Conservation (phyloP, 2,797 vertebrate genomes). For the Myiotriccus ornatus region DNA sequence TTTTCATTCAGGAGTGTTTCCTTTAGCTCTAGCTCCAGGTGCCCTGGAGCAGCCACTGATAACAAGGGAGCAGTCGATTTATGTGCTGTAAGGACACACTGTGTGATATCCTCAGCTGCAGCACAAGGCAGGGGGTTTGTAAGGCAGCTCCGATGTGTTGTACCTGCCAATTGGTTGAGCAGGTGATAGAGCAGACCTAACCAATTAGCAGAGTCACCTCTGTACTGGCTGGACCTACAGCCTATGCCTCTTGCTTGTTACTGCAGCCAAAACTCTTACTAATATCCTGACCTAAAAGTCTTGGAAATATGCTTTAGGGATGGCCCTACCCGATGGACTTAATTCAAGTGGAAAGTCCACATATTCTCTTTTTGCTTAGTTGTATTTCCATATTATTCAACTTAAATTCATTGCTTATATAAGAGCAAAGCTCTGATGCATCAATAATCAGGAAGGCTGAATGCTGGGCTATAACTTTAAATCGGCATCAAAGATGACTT, state of each 20-base stretch:
- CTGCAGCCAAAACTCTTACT: not conserved
- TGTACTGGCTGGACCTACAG: not conserved
- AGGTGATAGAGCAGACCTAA: not conserved
- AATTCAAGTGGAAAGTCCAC: not conserved
- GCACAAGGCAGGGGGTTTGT: not conserved
- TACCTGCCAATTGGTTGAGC: not conserved
- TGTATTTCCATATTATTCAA: not conserved
- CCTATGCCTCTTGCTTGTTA: not conserved
- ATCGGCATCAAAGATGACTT: conserved; percentile 51
- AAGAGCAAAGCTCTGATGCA: conserved; percentile 35
- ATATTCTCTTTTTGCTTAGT: not conserved
- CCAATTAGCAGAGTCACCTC: not conserved
- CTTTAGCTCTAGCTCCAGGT: not conserved
- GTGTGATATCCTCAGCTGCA: not conserved
- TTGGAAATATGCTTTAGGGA: not conserved
- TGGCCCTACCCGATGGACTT: rapidly evolving
- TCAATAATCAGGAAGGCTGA: not conserved
- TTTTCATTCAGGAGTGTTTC: conserved; percentile 12
- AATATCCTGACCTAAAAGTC: not conserved
- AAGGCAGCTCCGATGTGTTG: not conserved
- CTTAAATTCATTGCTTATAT: not conserved
- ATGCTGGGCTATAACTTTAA: conserved; percentile 38
- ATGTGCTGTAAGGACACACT: not conserved
- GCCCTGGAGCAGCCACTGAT: not conserved
- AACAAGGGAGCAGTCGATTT: not conserved